A percentile compares a stretch with the other conserved stretches of the same genome.
Conservation (phyloP, 1,140 invertebrate genomes). For the Zaprionus lachaisei region DNA sequence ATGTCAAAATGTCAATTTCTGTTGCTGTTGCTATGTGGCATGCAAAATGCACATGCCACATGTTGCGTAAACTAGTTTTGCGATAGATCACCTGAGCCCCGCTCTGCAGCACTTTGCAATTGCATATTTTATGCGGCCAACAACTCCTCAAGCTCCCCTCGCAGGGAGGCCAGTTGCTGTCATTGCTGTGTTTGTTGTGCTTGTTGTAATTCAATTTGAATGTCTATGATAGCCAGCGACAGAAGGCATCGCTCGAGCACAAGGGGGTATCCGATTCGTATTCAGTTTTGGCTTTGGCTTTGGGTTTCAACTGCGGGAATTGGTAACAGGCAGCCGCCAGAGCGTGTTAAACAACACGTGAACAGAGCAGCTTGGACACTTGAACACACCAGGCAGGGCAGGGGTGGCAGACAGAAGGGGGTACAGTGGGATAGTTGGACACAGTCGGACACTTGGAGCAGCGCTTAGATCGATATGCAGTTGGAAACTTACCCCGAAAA, state of each 20-base stretch:
- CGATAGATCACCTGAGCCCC: conserved; percentile 75
- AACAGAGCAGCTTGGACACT: conserved; percentile 42
- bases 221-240: conserved; percentile 45
- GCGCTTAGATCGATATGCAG: conserved; percentile 33
- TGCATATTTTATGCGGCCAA: conserved; percentile 49
- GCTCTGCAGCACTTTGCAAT: conserved; percentile 38
- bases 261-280: background rate
- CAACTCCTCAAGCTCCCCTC: conserved; percentile 13
- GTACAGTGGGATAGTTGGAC: conserved; percentile 4
- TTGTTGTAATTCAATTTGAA: conserved; percentile 58
- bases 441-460: background rate
- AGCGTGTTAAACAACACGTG: conserved; percentile 57
- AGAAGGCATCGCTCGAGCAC: conserved; percentile 18
- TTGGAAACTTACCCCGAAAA: conserved; percentile 37
- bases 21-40: conserved; percentile 58
- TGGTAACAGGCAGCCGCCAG: conserved; percentile 45
- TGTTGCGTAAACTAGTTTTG: conserved; percentile 82
- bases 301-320: conserved; percentile 9
- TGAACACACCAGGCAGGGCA: background rate
- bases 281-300: background rate
- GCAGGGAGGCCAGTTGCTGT: conserved; percentile 27
- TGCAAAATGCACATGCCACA: conserved; percentile 78
- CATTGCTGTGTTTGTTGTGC: conserved; percentile 20
- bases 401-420: background rate
- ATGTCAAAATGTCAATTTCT: conserved; percentile 82